Conservation (phyloP, 1,140 invertebrate species). For the Dendrolimus punctatus region DNA sequence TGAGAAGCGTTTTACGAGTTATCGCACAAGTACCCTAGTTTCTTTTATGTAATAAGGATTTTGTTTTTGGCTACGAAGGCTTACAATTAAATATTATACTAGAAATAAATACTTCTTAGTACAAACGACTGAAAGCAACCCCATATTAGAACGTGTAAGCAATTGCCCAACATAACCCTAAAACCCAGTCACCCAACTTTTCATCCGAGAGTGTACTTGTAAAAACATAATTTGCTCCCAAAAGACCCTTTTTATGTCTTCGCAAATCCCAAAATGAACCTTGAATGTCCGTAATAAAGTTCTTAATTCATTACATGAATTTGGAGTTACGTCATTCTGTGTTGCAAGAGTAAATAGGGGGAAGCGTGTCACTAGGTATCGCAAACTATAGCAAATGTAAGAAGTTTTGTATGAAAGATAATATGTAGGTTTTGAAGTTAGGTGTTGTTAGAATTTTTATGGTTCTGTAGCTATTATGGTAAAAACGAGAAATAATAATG, state of each 20-base stretch:
- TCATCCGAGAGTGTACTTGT: constrained; percentile 13
- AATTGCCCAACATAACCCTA: no score
- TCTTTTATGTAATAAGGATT: no score
- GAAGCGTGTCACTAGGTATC: constrained; percentile 10
- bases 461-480: neutral
- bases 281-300: constrained; percentile 4
- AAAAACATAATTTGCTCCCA: constrained; percentile 13
- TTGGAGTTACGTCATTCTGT: constrained; percentile 2
- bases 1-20: no score
- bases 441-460: neutral
- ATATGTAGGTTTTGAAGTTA: constrained; percentile 8
- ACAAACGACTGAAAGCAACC: no score
- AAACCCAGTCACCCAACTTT: constrained; percentile 5
- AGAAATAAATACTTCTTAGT: no score
- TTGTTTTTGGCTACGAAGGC: no score
- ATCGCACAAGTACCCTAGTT: no score
- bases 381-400: constrained; percentile 16
- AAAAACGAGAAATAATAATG: no score
- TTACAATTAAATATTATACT: no score
- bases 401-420: constrained; percentile 11
- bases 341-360: constrained; percentile 4
- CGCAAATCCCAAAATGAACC: neutral
- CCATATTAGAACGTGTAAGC: no score
- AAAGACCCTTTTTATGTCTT: constrained; percentile 8
- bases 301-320: constrained; percentile 5